Evolutionary conservation across 2,113 vertebrate genomes (phyloP).

Genomic region (Chionis minor): DNA sequence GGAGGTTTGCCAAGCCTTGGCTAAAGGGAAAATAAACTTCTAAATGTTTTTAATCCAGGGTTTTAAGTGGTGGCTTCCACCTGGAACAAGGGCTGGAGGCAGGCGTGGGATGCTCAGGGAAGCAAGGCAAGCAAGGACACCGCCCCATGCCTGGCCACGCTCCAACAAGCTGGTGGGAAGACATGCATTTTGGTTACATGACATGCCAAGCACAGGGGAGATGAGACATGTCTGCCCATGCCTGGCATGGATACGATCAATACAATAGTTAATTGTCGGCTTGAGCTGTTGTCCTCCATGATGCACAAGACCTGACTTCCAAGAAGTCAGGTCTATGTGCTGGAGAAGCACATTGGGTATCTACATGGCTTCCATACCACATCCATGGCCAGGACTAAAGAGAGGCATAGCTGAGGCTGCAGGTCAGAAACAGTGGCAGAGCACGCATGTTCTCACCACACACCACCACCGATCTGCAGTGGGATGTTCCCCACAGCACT

Average conservation of each 20-base stretch:
- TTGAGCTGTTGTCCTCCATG: not conserved
- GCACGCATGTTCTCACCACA: not conserved
- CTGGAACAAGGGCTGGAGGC: not conserved
- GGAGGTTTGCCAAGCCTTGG: not conserved
- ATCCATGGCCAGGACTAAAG: not conserved
- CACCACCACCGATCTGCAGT: not conserved
- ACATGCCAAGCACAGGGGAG: fast-evolving
- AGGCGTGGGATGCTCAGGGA: not conserved
- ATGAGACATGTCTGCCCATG: not conserved
- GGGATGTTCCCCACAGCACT: not conserved
- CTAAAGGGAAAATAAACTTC: conserved; percentile 1
- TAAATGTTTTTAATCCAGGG: not conserved
- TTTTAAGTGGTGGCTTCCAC: conserved; percentile 8
- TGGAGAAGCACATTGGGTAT: not conserved
- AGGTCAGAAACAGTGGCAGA: not conserved
- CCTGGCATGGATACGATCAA: not conserved
- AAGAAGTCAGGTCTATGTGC: no score
- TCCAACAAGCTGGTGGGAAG: not conserved
- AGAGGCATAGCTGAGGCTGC: not conserved
- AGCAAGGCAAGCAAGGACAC: not conserved
- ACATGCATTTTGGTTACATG: not conserved
- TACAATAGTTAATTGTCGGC: not conserved
- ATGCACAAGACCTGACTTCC: not conserved
- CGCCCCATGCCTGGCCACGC: fast-evolving
- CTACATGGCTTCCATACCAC: not conserved